Percentiles rank a stretch among this genome's conserved stretches.
phyloP scores from a whole-genome alignment of 2,113 vertebrate species.

The Rhizomys pruinosus region DNA sequence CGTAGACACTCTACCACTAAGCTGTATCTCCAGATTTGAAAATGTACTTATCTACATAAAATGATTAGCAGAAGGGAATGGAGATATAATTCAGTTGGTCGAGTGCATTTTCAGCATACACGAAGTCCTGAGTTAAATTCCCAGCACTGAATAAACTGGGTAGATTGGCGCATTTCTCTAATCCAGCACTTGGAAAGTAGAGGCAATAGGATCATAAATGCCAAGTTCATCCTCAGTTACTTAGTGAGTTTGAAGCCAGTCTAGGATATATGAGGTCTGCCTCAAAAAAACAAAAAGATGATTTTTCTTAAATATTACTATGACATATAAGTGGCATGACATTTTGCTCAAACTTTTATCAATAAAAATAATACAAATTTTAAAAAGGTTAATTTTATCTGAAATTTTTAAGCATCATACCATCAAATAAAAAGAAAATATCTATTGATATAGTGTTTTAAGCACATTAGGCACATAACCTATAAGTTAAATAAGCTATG shows the following conservation, averaged over 20 bases:
- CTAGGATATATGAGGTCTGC: background rate
- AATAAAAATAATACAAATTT: conserved; percentile 6
- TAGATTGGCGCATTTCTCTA: background rate
- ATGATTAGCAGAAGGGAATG: background rate
- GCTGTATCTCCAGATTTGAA: background rate
- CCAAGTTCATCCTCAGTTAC: background rate
- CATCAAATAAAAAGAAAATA: background rate
- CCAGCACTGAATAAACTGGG: background rate
- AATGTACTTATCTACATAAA: background rate
- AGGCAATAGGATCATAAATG: background rate
- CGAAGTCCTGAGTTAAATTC: background rate
- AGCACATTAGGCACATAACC: background rate
- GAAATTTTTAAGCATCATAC: conserved; percentile 17
- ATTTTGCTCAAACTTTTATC: conserved; percentile 4
- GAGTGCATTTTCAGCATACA: background rate
- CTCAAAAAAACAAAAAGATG: background rate
- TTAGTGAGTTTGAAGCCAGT: too few species aligned
- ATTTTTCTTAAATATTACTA: background rate
- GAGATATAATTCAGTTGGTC: background rate
- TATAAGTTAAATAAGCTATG: background rate
- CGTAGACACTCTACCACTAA: background rate
- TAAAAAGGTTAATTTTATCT: conserved; percentile 20
- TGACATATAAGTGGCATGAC: background rate
- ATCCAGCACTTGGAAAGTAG: background rate
- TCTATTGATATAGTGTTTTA: conserved; percentile 1